A percentile compares a stretch with the other conserved stretches of the same genome.
Conservation (phyloP, 2,797 vertebrate species). For the Anguilla anguilla region DNA sequence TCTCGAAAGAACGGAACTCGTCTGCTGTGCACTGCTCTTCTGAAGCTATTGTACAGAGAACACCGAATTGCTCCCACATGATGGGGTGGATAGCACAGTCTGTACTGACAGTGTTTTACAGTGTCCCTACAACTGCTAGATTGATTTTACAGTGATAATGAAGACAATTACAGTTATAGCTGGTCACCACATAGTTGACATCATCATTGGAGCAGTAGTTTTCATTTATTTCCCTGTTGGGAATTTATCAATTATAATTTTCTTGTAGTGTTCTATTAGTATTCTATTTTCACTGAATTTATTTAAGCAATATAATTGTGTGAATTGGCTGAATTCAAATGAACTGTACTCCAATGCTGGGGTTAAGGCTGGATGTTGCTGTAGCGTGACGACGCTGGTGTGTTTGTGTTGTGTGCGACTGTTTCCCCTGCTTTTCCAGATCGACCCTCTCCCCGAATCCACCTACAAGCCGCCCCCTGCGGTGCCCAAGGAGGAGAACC, state of each 20-base stretch:
- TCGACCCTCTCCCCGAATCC: slow-evolving; percentile 65
- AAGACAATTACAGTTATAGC: too few relatives aligned
- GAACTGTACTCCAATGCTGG: neutral
- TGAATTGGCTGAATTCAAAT: too few relatives aligned
- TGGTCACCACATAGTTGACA: too few relatives aligned
- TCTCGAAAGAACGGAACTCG: neutral
- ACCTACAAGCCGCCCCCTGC: slow-evolving; percentile 73
- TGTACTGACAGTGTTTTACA: neutral
- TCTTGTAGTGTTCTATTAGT: too few relatives aligned
- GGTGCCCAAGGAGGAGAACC: slow-evolving; percentile 78
- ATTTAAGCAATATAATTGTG: too few relatives aligned
- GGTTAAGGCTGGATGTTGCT: neutral
- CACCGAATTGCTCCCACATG: neutral
- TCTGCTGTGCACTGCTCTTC: neutral
- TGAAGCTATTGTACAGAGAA: neutral
- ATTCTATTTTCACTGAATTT: too few relatives aligned
- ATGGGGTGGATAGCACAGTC: neutral
- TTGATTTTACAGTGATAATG: too few relatives aligned
- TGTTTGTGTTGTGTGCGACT: neutral
- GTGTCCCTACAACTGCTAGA: neutral
- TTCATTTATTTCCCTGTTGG: too few relatives aligned
- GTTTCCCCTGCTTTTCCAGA: slow-evolving; percentile 48
- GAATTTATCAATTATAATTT: too few relatives aligned
- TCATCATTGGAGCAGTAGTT: too few relatives aligned
- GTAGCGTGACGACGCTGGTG: neutral